phyloP scores from a whole-genome alignment of 2,888 invertebrate genomes.

The Drosophila vallismaia region DNA sequence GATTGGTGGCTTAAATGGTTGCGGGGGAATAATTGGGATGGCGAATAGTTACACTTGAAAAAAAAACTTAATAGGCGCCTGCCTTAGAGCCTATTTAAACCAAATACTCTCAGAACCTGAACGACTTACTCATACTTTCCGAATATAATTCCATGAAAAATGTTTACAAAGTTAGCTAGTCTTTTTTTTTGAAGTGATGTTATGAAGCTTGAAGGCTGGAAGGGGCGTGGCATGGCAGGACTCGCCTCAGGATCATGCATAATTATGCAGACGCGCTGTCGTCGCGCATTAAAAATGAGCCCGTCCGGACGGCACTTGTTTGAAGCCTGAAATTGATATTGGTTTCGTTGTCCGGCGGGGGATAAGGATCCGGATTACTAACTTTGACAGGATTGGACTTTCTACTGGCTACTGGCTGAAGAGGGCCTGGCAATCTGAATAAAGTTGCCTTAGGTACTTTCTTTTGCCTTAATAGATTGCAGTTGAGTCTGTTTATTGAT shows the following conservation, averaged over 20 bases:
- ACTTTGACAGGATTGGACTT: constrained; percentile 4
- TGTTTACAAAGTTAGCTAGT: background rate
- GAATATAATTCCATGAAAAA: background rate
- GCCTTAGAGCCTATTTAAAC: background rate
- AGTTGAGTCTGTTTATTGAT: constrained; percentile 53
- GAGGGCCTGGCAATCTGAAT: background rate
- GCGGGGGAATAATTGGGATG: constrained; percentile 21
- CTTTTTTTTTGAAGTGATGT: background rate
- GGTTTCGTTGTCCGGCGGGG: constrained; percentile 25
- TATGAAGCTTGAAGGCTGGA: background rate
- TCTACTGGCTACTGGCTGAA: background rate
- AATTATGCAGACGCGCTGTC: constrained; percentile 72
- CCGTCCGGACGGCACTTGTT: constrained; percentile 51
- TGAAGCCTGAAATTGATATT: constrained; percentile 69
- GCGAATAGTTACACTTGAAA: constrained; percentile 4
- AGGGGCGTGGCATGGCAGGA: constrained; percentile 11
- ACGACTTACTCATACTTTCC: background rate
- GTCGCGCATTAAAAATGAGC: constrained; percentile 73
- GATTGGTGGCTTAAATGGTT: constrained; percentile 75
- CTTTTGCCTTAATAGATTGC: constrained; percentile 65
- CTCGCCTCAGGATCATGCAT: constrained; percentile 62
- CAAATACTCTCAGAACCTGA: background rate
- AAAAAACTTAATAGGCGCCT: no score
- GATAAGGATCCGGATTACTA: constrained; percentile 26
- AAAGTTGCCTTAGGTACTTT: constrained; percentile 6